phyloP scores from a whole-genome alignment of 1,140 invertebrate genomes.

The Drosophila triauraria region DNA sequence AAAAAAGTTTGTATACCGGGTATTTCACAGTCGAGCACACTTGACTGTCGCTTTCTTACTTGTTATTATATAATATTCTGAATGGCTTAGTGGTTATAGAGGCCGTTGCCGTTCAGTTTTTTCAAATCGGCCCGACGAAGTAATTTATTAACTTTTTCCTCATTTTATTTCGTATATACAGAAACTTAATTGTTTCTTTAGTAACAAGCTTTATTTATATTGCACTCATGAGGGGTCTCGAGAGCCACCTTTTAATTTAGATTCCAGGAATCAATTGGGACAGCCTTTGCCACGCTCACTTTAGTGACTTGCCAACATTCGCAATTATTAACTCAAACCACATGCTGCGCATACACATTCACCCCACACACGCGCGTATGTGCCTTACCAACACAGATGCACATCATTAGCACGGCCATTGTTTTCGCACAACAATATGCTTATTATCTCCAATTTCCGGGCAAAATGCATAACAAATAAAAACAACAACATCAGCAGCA shows the following conservation, averaged over 20 bases:
- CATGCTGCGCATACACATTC: background rate
- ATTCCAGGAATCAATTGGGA: constrained; percentile 24
- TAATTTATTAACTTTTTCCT: too few relatives aligned
- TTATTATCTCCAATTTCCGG: constrained; percentile 82
- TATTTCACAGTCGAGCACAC: too few relatives aligned
- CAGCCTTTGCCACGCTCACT: constrained; percentile 7
- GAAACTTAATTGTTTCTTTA: too few relatives aligned
- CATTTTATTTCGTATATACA: too few relatives aligned
- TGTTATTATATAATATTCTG: too few relatives aligned
- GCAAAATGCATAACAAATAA: constrained; percentile 82
- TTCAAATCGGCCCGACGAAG: too few relatives aligned
- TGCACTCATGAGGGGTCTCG: background rate
- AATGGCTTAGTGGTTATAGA: too few relatives aligned
- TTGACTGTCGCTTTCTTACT: too few relatives aligned
- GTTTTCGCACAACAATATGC: constrained; percentile 81
- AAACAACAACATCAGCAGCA: constrained; percentile 62
- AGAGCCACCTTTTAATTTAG: background rate
- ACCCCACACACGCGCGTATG: constrained; percentile 11
- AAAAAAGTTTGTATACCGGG: too few relatives aligned
- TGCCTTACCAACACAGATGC: constrained; percentile 59
- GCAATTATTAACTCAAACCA: constrained; percentile 52
- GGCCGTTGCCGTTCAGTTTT: too few relatives aligned
- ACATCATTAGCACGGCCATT: constrained; percentile 78
- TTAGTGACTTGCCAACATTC: constrained; percentile 40
- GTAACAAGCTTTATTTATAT: too few relatives aligned